A percentile compares a stretch with the other conserved stretches of the same genome.
Conservation (phyloP, 2,888 invertebrate species). For the Tetranychus piercei region DNA sequence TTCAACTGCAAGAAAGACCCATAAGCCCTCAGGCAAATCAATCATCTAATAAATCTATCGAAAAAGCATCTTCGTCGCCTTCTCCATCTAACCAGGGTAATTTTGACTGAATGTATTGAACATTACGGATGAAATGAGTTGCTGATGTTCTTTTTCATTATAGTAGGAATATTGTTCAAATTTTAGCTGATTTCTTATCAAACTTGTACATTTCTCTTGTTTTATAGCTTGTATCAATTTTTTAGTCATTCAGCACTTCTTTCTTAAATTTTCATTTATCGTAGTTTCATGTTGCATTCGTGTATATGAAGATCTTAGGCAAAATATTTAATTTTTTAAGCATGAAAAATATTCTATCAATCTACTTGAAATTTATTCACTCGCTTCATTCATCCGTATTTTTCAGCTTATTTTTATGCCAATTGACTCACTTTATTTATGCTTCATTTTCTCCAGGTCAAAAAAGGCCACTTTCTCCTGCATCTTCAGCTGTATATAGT, state of each 20-base stretch:
- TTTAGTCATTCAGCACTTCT: no score
- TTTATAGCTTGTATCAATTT: no score
- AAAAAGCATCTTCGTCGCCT: constrained; percentile 18
- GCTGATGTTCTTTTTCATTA: neutral
- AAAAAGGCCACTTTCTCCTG: constrained; percentile 16
- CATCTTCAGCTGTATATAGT: constrained; percentile 4
- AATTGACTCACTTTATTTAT: neutral
- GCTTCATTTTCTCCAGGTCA: constrained; percentile 10
- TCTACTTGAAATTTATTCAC: neutral
- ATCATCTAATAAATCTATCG: constrained; percentile 10
- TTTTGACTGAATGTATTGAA: neutral
- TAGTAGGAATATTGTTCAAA: no score
- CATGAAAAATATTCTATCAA: no score
- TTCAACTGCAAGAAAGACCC: constrained; percentile 35
- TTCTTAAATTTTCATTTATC: no score
- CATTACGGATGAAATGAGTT: neutral
- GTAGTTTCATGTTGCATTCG: no score
- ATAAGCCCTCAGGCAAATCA: constrained; percentile 19
- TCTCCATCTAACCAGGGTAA: constrained; percentile 12
- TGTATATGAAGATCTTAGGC: no score
- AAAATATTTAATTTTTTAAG: no score
- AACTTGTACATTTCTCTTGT: no score
- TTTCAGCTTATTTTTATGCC: neutral
- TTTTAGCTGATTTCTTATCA: no score
- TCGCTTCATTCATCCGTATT: neutral